A percentile compares a stretch with the other conserved stretches of the same genome.
Evolutionary conservation across 37 sponge, comb jelly and placozoan genomes (phyloP).

Genomic region (Axinella damicornis): DNA sequence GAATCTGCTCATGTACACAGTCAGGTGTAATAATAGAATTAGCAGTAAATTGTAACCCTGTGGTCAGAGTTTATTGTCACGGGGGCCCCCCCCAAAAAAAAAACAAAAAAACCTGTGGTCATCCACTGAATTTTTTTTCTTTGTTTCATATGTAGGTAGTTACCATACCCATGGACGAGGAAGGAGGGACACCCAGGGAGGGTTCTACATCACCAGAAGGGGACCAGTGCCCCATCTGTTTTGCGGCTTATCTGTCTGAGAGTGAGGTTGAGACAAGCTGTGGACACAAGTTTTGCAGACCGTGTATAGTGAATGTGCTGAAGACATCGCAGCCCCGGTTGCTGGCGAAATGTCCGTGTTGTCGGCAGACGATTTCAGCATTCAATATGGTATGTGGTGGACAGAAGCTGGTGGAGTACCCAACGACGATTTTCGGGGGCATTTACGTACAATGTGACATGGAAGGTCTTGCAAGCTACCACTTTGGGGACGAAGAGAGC

Average conservation of each 20-base stretch:
- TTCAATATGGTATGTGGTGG: not conserved
- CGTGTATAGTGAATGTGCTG: not conserved
- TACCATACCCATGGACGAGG: no score
- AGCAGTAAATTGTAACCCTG: no score
- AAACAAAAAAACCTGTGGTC: no score
- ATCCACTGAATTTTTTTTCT: no score
- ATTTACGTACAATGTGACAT: not conserved
- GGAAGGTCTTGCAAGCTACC: slow-evolving; percentile 7
- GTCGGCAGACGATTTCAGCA: not conserved
- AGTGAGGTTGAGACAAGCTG: not conserved
- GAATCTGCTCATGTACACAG: no score
- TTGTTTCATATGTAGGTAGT: no score
- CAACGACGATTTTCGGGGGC: not conserved
- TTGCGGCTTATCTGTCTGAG: not conserved
- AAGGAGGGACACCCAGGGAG: no score
- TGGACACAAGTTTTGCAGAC: slow-evolving; percentile 1
- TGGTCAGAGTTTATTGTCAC: no score
- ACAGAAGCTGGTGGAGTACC: not conserved
- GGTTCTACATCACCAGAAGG: not conserved
- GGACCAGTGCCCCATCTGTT: not conserved
- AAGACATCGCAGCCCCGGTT: not conserved
- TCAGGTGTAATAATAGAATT: no score
- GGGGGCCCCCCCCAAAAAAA: no score
- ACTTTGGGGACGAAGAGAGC: slow-evolving; percentile 5
- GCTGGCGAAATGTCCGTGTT: not conserved